Evolutionary conservation across 2,797 vertebrate genomes (phyloP).

Genomic region (Avahi laniger): DNA sequence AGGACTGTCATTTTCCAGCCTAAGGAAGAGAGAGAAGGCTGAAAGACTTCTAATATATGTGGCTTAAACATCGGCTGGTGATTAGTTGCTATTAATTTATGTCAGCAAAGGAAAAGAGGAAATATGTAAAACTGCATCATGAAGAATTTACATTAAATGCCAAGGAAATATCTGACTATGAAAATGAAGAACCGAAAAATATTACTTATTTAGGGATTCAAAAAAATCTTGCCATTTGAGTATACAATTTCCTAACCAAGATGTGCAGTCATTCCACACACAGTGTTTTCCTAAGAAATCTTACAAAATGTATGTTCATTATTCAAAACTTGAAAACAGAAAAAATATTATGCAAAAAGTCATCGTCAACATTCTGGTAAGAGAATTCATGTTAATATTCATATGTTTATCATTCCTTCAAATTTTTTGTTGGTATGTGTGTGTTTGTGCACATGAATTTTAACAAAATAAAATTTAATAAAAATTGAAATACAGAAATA

Average conservation of each 20-base stretch:
- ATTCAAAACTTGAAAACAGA: constrained; percentile 14
- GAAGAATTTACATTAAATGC: constrained; percentile 4
- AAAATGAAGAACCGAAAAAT: background rate
- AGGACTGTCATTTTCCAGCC: constrained; percentile 27
- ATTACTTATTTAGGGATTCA: background rate
- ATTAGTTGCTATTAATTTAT: constrained; percentile 53
- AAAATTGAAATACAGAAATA: background rate
- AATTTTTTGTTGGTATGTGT: background rate
- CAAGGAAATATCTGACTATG: background rate
- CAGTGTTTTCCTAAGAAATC: background rate
- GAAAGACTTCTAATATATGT: background rate
- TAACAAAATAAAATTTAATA: constrained; percentile 5
- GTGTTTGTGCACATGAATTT: background rate
- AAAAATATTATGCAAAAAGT: background rate
- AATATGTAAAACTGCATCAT: background rate
- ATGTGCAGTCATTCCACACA: background rate
- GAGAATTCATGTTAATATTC: background rate
- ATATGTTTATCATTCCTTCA: constrained; percentile 16
- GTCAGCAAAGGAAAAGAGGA: background rate
- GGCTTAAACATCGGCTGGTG: background rate
- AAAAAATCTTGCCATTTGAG: background rate
- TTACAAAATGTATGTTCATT: background rate
- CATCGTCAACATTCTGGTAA: background rate
- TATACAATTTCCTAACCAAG: background rate
- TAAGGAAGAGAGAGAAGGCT: constrained; percentile 13